Evolutionary conservation across 2,888 invertebrate genomes (phyloP), one percentile per base, ranked within the genome.

Genomic region (Hypsopygia costalis): DNA sequence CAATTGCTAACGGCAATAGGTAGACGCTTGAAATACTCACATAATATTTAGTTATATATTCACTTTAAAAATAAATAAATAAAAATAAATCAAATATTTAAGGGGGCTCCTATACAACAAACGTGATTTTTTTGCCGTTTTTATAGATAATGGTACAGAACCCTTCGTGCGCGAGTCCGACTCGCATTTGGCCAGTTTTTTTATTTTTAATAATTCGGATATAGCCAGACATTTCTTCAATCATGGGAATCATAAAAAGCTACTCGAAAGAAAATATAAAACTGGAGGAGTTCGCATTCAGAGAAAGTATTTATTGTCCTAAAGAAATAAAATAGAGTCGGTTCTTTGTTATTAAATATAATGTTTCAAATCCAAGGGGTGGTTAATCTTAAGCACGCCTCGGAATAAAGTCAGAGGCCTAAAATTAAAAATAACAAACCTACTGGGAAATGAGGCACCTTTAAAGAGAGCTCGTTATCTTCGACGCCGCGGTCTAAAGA

Each of bases 391-490:
- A 27, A 43, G 42, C 44, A 42, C 38, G 40, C 40, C 49, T 53
- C 40, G 44, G 53, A 62, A 62, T 51, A 53, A 60, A 62, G 54
- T 62, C 55, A 48, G 46, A 47, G 46, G 55, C 49, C 54, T 62
- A 52, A 72, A 76, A 71, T 70, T 72, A 75, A 76, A 76, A 76
- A 72, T 65, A 73, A 72, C 62, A 68, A 69, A 69, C 58, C 69
- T 61, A 60, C 60, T 61, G 69, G 74, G 71, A 77, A 77, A 74
- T 76, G 72, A 74, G 71, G 67, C 68, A 62, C 61, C 66, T 68
- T 59, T 55, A 64, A 68, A 74, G 66, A 65, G 57, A 47, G 59
- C 74, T 78, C 77, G 70, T 78, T 76, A 78, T 74, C 73, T 74
- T 73, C 69, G 65, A 62, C 60, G 57, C 49, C 46, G 52, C 58